Evolutionary conservation across 53 echinoderm and acorn worm genomes (phyloP), one percentile per base, ranked within the genome.

Genomic region (Henricia sp.): DNA sequence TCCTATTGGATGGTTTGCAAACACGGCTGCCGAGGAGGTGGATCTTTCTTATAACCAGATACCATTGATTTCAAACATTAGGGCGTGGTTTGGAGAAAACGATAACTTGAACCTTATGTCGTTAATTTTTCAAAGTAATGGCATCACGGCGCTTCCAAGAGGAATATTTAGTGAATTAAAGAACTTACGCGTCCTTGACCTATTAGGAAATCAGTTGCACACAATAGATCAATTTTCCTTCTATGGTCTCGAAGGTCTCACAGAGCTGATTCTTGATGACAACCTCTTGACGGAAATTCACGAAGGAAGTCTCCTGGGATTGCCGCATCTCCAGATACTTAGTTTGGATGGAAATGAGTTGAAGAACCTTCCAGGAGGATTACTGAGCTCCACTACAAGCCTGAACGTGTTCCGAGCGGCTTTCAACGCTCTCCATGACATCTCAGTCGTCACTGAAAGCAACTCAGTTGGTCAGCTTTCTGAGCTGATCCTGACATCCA

Each of bases 1-100:
- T 52, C 72, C 52, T 72, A 34, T 35, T 52, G 72, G 52, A n/a
- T 72, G 72, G 52, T 72, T 72, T 35, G 4, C 20, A 4, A 12
- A 72, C 27, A 52, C 52, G 12, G 33, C 72, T 2, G 2, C 52
- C 14, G 28, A 84, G 59, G 56, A 70, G 32, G 20, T 84, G 5
- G 53, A 70, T 37, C 46, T 84, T 46, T 70, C 84, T 29, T n/a
- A 84, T 43, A 84, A 84, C 33, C 33, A n/a, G 1, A 72, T 72
- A 51, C 52, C 51, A 9, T 30, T 72, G 2, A 6, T 25, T 5
- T 23, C 33, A 34, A n/a, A 10, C 16, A 17, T 72, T 8, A 51
- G 34, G n/a, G 35, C 4, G n/a, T 72, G 72, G 72, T 52, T 72
- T 26, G 44, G 51, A 2, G 1, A 2, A 52, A 72, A 52, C 53